Base-by-base conservation (phyloP, 2,888 invertebrate species). In the Dioctria rufipes region DNA sequence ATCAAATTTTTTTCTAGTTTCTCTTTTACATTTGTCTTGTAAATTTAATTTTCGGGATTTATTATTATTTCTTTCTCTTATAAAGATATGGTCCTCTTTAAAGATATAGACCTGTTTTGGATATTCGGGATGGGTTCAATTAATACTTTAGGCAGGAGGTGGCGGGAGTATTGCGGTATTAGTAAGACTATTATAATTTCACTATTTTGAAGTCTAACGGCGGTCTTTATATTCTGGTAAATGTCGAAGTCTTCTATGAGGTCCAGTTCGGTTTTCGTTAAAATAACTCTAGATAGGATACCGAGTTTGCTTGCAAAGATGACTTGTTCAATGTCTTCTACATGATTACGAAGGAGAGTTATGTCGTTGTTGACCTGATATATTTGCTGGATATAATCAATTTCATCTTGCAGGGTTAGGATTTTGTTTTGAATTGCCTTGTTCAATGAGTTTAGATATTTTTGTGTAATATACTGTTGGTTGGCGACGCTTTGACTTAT, bases 321-420 rank as follows among this genome's bases (percentile, higher is more conserved):
- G 2, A 25, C 25, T 25, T 25, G 25, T 25, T 25, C 25, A 25
- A 25, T 25, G 25, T 25, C 25, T 2, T 25, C 25, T 54, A 4
- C 46, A 8, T 46, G 46, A 2, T 46, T 46, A 46, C 46, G 46
- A 6, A 46, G 46, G 46, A 11, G 54, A 5, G 65, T 65, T 65
- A 67, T 67, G 11, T 46, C 67, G 49, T 67, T 25, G n/a, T 46
- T 67, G 3, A 67, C 40, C 13, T 67, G 46, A 13, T 67, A 67
- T 46, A 25, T 25, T 25, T 25, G 43, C 8, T 67, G 43, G 11
- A 67, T 46, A 13, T 46, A 67, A 9, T 51, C 54, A 9, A 71
- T 71, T 25, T 71, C 51, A n/a, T 37, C 71, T 51, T 71, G 39
- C 9, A 71, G 11, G n/a, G 25, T 71, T 43, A 71, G 39, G 51